Conservation (phyloP, 1,140 invertebrate genomes). For the Brachionus asplanchnoidis region DNA sequence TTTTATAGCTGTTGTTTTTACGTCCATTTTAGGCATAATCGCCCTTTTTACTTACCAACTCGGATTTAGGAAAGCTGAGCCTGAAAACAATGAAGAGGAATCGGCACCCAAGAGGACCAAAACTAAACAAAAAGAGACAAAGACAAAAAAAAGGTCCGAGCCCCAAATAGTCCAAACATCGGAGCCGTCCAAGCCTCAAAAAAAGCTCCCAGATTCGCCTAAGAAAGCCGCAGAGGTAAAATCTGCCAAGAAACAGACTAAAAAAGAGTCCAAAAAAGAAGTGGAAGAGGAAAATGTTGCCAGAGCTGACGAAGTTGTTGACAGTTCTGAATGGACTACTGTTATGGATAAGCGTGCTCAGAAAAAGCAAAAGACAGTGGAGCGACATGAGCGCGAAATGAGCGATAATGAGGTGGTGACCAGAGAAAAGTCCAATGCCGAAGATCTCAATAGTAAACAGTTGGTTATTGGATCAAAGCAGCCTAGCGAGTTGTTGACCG, state of each 20-base stretch:
- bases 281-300: not conserved
- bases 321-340: conserved; percentile 4
- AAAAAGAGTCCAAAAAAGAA: conserved; percentile 27
- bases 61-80: not conserved
- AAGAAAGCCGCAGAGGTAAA: not conserved
- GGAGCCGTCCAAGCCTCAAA: not conserved
- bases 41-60: not conserved
- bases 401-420: not conserved
- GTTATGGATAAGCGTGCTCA: conserved; percentile 7
- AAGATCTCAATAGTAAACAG: not conserved
- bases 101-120: not conserved
- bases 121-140: not conserved
- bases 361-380: conserved; percentile 17
- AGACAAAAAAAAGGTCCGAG: not conserved
- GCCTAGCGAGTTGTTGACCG: not conserved
- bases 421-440: not conserved
- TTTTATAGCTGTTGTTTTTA: not conserved
- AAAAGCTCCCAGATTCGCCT: not conserved
- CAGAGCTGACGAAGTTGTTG: not conserved
- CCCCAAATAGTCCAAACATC: not conserved
- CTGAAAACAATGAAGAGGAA: not conserved
- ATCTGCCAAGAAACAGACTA: not conserved
- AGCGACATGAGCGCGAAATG: no score
- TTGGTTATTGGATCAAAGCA: not conserved
- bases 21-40: not conserved